Evolutionary conservation across 2,797 vertebrate species (phyloP).

Genomic region (Ceryle rudis): DNA sequence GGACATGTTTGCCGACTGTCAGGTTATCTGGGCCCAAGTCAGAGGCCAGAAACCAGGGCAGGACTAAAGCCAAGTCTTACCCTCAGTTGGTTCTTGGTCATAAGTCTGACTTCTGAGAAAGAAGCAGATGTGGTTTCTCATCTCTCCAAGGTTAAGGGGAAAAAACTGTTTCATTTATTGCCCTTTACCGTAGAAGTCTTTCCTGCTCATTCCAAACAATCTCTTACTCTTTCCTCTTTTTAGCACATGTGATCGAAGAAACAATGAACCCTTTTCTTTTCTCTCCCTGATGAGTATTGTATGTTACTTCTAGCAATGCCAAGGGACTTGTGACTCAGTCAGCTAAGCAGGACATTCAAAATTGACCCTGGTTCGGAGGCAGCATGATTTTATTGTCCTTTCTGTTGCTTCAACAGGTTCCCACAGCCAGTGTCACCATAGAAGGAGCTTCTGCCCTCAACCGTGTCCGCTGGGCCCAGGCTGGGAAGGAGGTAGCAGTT

Average conservation of each 20-base stretch:
- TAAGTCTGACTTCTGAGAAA: not conserved
- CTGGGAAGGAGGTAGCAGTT: slow-evolving; percentile 95
- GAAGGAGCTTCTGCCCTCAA: slow-evolving; percentile 96
- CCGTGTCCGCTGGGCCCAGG: slow-evolving; percentile 93
- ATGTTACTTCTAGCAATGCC: slow-evolving; percentile 18
- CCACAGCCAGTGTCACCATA: slow-evolving; percentile 92
- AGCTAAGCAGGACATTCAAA: not conserved
- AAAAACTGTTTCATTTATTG: not conserved
- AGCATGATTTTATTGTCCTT: slow-evolving; percentile 7
- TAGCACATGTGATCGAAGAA: slow-evolving; percentile 52
- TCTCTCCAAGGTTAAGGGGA: not conserved
- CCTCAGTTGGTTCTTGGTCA: not conserved
- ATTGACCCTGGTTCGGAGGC: not conserved
- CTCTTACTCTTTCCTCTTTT: not conserved
- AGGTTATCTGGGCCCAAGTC: not conserved
- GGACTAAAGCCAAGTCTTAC: not conserved
- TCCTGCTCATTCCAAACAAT: not conserved
- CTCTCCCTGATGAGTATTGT: not conserved
- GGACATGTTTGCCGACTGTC: not conserved
- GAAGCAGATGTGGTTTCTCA: not conserved
- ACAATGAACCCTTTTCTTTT: slow-evolving; percentile 36
- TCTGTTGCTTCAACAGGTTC: slow-evolving; percentile 83
- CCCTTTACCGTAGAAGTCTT: not conserved
- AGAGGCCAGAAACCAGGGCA: not conserved
- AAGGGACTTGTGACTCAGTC: slow-evolving; percentile 28